Percentiles rank a stretch among this genome's conserved stretches.
These are phyloP conservation scores for Amyelois transitella DNA, from an alignment of 1,140 invertebrate genomes.

Conservation along the genomic window DNA sequence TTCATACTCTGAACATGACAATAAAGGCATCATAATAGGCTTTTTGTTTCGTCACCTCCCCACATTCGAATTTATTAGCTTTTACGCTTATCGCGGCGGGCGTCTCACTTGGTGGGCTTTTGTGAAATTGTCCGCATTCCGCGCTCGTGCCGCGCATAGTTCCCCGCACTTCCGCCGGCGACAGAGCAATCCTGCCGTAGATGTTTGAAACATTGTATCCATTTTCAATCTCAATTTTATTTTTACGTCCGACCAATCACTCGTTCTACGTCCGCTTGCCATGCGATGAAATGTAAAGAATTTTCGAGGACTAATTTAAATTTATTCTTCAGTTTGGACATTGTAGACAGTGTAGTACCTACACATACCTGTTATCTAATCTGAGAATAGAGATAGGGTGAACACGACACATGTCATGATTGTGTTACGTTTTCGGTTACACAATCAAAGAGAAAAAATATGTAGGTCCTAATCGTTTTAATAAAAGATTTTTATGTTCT, in stretches of 20 bases:
- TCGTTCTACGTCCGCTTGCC: neutral
- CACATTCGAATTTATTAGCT: conserved; percentile 54
- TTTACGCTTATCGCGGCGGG: conserved; percentile 46
- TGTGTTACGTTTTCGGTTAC: too few species aligned
- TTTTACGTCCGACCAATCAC: neutral
- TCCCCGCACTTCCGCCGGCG: conserved; percentile 37
- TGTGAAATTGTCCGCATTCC: conserved; percentile 59
- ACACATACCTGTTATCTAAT: too few species aligned
- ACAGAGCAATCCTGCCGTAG: conserved; percentile 24
- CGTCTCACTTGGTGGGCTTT: conserved; percentile 52
- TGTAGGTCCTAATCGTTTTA: too few species aligned
- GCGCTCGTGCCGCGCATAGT: conserved; percentile 39
- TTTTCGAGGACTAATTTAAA: neutral
- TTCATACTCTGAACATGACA: conserved; percentile 12
- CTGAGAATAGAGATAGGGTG: too few species aligned
- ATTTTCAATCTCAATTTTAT: conserved; percentile 15
- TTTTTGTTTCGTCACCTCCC: conserved; percentile 40
- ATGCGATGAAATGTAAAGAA: neutral
- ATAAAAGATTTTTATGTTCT: too few species aligned
- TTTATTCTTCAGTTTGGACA: too few species aligned
- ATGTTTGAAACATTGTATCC: conserved; percentile 38
- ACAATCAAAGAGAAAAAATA: too few species aligned
- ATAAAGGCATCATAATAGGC: conserved; percentile 28
- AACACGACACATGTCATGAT: too few species aligned
- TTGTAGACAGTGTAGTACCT: too few species aligned